Conservation (phyloP, 2,888 invertebrate species). For the Acronicta alni region DNA sequence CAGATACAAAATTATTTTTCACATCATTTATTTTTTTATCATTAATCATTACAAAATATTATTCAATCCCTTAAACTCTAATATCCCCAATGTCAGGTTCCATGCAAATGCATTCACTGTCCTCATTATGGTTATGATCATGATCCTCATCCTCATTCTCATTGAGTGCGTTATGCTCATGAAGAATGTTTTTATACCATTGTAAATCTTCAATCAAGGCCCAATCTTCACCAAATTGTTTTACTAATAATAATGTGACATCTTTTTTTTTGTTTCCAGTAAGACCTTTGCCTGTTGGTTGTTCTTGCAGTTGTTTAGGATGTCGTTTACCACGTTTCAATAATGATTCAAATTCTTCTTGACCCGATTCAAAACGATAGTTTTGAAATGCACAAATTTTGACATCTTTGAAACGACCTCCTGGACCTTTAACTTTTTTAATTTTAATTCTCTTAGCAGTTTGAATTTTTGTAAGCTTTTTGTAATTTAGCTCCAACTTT, state of each 20-base stretch:
- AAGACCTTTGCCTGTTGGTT: conserved; percentile 19
- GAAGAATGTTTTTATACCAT: conserved; percentile 30
- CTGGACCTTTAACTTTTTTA: no score
- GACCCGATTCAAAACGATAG: conserved; percentile 8
- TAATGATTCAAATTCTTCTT: conserved; percentile 16
- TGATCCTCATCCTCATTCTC: conserved; percentile 21
- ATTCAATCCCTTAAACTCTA: conserved; percentile 11
- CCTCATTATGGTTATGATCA: conserved; percentile 22
- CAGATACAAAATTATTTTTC: conserved; percentile 15
- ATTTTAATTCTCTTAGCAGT: no score
- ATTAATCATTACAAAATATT: conserved; percentile 8
- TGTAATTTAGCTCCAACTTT: no score
- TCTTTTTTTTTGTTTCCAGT: conserved; percentile 19
- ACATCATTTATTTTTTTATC: conserved; percentile 12
- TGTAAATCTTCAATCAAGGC: conserved; percentile 22
- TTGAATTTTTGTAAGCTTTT: no score
- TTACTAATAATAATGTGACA: conserved; percentile 16
- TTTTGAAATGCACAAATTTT: no score
- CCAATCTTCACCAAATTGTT: conserved; percentile 27
- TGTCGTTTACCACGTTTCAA: conserved; percentile 17
- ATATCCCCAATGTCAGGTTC: conserved; percentile 20
- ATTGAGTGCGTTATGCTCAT: conserved; percentile 19
- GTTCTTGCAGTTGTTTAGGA: conserved; percentile 17
- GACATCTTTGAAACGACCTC: no score
- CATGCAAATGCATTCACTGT: conserved; percentile 24